Evolutionary conservation across 2,113 vertebrate species (phyloP).

Genomic region (Hypanus sabinus): DNA sequence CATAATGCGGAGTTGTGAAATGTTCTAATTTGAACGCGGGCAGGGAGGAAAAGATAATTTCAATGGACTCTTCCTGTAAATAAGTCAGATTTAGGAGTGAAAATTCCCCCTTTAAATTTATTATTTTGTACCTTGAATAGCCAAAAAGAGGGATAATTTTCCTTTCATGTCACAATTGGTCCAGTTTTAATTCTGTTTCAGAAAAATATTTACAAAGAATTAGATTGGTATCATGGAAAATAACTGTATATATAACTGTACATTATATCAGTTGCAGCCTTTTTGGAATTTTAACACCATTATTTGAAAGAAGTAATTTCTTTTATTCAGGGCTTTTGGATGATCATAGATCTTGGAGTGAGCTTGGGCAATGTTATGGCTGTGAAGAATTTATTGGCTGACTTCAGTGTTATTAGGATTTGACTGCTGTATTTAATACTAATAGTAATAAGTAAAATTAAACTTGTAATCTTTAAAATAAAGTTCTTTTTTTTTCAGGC

Average conservation of each 20-base stretch:
- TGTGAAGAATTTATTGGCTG: neutral
- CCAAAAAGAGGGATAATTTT: too few relatives aligned
- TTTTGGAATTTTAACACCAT: neutral
- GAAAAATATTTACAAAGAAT: neutral
- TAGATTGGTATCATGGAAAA: neutral
- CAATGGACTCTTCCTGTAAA: too few relatives aligned
- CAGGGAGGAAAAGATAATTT: neutral
- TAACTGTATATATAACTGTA: neutral
- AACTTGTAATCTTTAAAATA: neutral
- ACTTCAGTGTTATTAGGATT: neutral
- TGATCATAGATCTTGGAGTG: neutral
- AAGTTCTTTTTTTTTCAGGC: conserved; percentile 56
- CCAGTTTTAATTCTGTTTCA: neutral
- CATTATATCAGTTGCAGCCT: neutral
- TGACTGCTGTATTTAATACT: neutral
- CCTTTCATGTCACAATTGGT: too few relatives aligned
- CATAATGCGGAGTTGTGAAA: neutral
- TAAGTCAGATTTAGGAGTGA: too few relatives aligned
- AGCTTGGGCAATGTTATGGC: neutral
- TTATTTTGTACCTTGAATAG: too few relatives aligned
- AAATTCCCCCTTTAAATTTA: too few relatives aligned
- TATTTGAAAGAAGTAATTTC: neutral
- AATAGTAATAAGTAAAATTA: neutral
- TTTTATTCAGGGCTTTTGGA: neutral
- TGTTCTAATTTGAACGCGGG: neutral